Evolutionary conservation across 1,140 invertebrate genomes (phyloP).

Genomic region (Neelides sp.): DNA sequence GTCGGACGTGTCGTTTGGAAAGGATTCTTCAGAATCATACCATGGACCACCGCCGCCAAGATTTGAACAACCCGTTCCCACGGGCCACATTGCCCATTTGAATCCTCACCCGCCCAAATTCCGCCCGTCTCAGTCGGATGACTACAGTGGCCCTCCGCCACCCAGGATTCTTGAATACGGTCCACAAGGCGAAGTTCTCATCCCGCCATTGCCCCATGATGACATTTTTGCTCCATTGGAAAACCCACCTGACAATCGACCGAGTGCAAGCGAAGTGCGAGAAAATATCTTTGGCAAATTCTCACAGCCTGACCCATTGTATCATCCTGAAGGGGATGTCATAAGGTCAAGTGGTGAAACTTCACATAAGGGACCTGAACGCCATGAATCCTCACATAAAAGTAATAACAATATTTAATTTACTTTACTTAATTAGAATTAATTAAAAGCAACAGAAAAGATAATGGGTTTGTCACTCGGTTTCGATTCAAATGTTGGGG

Average conservation of each 20-base stretch:
- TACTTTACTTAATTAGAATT: too few relatives aligned
- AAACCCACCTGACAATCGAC: not conserved
- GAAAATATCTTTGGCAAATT: not conserved
- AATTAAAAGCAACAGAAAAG: too few relatives aligned
- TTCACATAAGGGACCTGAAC: too few relatives aligned
- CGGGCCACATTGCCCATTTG: not conserved
- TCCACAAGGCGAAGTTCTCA: not conserved
- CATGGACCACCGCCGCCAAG: slow-evolving; percentile 1
- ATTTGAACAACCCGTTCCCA: not conserved
- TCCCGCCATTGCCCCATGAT: not conserved
- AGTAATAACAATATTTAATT: too few relatives aligned
- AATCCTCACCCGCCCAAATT: not conserved
- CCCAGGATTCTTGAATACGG: slow-evolving; percentile 1
- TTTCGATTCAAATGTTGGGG: too few relatives aligned
- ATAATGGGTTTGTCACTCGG: too few relatives aligned
- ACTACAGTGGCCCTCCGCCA: not conserved
- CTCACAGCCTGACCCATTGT: slow-evolving; percentile 27
- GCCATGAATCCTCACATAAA: too few relatives aligned
- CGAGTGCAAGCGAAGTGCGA: not conserved
- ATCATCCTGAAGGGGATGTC: slow-evolving; percentile 23
- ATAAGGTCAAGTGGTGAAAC: too few relatives aligned
- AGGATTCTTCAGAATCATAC: not conserved
- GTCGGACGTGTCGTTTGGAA: not conserved
- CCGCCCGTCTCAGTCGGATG: not conserved
- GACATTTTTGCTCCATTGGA: not conserved